phyloP scores from a whole-genome alignment of 2,888 invertebrate species.

The Acanthoscelides obtectus region DNA sequence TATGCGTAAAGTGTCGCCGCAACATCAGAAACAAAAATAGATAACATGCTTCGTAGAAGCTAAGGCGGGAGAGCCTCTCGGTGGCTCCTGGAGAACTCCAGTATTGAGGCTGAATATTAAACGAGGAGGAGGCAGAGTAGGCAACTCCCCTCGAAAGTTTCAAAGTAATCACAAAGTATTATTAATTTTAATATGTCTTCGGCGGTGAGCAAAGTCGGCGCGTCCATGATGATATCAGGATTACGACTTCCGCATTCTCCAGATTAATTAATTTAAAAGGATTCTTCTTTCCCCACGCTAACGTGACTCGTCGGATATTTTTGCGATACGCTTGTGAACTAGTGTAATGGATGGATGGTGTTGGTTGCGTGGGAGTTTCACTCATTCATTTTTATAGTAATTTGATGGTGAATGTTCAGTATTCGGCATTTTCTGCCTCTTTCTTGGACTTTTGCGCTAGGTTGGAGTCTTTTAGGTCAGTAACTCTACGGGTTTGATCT shows the following conservation, averaged over 20 bases:
- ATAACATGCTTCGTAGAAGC: not conserved
- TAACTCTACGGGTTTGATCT: no score
- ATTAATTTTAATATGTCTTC: conserved; percentile 39
- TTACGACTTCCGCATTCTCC: conserved; percentile 29
- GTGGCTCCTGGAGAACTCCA: not conserved
- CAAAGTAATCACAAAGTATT: conserved; percentile 40
- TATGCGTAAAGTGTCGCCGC: not conserved
- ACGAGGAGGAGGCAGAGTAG: conserved; percentile 6
- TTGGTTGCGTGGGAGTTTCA: no score
- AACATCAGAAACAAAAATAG: not conserved
- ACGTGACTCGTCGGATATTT: not conserved
- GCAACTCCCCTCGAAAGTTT: conserved; percentile 32
- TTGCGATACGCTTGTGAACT: not conserved
- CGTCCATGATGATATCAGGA: conserved; percentile 35
- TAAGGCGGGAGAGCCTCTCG: not conserved
- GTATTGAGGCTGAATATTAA: not conserved
- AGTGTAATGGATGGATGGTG: not conserved
- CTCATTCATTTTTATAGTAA: no score
- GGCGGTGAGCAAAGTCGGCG: conserved; percentile 19
- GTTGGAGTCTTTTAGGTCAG: no score
- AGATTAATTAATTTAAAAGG: conserved; percentile 32
- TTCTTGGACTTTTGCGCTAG: no score
- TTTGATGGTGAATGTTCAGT: no score
- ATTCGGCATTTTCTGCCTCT: no score
- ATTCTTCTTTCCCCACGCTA: conserved; percentile 7